Base-by-base conservation (phyloP, 2,888 invertebrate genomes). In the Cosmia trapezina region DNA sequence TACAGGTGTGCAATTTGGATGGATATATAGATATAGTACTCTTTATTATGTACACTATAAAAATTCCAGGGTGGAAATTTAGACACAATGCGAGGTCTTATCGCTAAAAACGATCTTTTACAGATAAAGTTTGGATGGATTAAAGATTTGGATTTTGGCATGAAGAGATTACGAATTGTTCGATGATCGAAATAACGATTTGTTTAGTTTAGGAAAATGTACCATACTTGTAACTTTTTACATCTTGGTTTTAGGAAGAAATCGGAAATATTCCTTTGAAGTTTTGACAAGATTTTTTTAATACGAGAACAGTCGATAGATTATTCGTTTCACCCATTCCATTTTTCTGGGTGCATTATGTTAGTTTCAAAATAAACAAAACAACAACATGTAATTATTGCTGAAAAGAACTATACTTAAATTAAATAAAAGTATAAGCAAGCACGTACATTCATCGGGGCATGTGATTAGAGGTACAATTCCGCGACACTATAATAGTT, bases 401-500 rank as follows among this genome's bases (percentile, higher is more conserved):
- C 17, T 22, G 12, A 22, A 53, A 33, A 78, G 0, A 59, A 53
- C 45, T 49, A 8, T n/a, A n/a, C n/a, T n/a, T n/a, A 43, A 51
- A 57, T 59, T 5, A 41, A 64, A 73, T 33, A 45, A 60, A 57
- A 47, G 0, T 51, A 51, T 47, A 76, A 28, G 14, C 33, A 49
- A 72, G 59, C 12, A 63, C 11, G 59, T 62, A 76, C 43, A 41
- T 19, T 47, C 4, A 68, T 56, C 12, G 33, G 0, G 64, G 9
- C 74, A 73, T 70, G 86, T 76, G 70, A 67, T 57, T 59, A 3
- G 19, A 37, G 17, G 67, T 64, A 85, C 57, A 59, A 80, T 83
- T 84, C 86, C 86, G 60, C 70, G 67, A 78, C 76, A 80, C 28
- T 70, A 17, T 80, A 76, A 84, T 86, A 61, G 74, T 78, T 63